Evolutionary conservation across 2,113 vertebrate genomes (phyloP).

Genomic region (Chaenocephalus aceratus): DNA sequence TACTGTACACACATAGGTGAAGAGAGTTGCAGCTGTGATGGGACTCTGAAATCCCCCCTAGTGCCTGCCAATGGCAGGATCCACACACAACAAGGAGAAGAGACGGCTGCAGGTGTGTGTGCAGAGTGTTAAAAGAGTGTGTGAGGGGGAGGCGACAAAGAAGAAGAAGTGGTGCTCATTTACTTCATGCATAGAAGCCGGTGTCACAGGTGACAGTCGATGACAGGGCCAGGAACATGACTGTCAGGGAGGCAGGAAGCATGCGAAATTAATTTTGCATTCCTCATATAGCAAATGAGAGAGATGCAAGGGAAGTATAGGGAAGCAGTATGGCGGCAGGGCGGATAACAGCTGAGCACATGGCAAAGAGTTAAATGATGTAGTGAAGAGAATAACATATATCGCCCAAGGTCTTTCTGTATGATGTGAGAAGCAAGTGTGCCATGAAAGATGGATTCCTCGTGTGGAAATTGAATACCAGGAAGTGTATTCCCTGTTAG

Average conservation of each 20-base stretch:
- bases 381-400: constrained; percentile 51
- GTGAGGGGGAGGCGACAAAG: background rate
- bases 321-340: background rate
- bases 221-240: constrained; percentile 57
- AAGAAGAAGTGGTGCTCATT: constrained; percentile 61
- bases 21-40: constrained; percentile 60
- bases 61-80: constrained; percentile 70
- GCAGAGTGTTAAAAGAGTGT: constrained; percentile 2
- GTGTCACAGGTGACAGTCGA: constrained; percentile 72
- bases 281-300: constrained; percentile 36
- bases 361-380: constrained; percentile 68
- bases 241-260: constrained; percentile 50
- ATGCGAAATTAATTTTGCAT: constrained; percentile 37
- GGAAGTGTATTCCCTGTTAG: constrained; percentile 60
- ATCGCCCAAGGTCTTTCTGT: constrained; percentile 71
- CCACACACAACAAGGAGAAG: constrained; percentile 29
- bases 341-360: constrained; percentile 39
- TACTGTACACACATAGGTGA: background rate
- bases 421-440: constrained; percentile 66
- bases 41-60: constrained; percentile 68
- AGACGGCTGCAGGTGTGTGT: constrained; percentile 34
- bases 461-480: constrained; percentile 64
- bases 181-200: constrained; percentile 51
- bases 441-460: constrained; percentile 74
- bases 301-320: constrained; percentile 23